Base-by-base conservation (phyloP, 2,113 vertebrate species). In the Dipodomys merriami region DNA sequence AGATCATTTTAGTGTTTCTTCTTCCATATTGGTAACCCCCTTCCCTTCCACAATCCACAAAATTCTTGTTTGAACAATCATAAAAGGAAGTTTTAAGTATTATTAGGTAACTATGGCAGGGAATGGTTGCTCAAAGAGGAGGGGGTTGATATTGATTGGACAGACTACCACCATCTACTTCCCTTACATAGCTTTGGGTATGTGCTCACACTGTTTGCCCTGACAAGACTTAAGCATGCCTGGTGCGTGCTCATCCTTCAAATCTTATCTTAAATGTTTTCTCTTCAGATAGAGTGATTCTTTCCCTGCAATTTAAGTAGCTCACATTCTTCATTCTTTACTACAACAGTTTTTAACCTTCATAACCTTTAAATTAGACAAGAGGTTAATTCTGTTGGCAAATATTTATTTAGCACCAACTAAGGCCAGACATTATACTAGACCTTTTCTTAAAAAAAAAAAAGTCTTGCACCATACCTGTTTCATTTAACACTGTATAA, bases 341-440 rank as follows among this genome's bases (percentile, higher is more conserved):
- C 91, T 86, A 71, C 57, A 90, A 81, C 25, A 49, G 64, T 88
- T 65, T 90, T 33, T 83, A 82, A 83, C 71, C 12, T 92, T 90
- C 64, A 30, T 27, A 78, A 76, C 25, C 46, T 90, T 90, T 83
- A 88, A 39, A 53, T 82, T 18, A 64, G 69, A 77, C 12, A 57
- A 49, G 71, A 67, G 68, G 57, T 84, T 80, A 85, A 89, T 90
- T 92, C 29, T 33, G 12, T 67, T 29, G 77, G n/a, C 71, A 94
- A 90, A 89, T 83, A 83, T 65, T 86, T 85, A 83, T 29, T 91
- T 94, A 76, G 64, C 25, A 78, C 60, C 27, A 94, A 53, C 57
- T 25, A 86, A 39, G 39, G 29, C 76, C 69, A 89, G 74, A 93
- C 64, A 35, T 35, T 74, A 7, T 76, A 49, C 80, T 91, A 81